Conservation (phyloP, 2,888 invertebrate genomes). For the Drosophila antonietae region DNA sequence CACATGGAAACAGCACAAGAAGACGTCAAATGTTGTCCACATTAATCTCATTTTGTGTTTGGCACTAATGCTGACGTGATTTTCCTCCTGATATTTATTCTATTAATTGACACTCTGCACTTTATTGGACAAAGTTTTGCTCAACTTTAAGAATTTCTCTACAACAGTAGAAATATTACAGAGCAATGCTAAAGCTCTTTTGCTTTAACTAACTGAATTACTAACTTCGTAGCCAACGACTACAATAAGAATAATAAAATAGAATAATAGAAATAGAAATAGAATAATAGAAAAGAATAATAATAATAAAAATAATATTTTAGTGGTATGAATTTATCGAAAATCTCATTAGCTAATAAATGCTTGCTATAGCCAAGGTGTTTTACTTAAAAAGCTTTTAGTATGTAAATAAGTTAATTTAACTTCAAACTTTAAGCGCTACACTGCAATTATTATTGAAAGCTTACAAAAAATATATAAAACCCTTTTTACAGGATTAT, state of each 20-base stretch:
- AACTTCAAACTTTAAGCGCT: background rate
- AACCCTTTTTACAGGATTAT: background rate
- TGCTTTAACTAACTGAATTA: background rate
- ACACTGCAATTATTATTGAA: background rate
- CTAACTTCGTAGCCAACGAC: too few species aligned
- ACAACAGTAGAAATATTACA: background rate
- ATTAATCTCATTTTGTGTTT: slow-evolving; percentile 72
- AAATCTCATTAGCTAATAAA: background rate
- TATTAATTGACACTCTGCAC: slow-evolving; percentile 64
- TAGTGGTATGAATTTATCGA: background rate
- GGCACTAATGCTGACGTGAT: slow-evolving; percentile 70
- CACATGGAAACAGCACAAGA: slow-evolving; percentile 12
- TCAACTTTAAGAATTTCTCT: slow-evolving; percentile 16
- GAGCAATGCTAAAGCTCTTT: background rate
- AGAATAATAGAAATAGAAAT: too few species aligned
- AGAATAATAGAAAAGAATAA: too few species aligned
- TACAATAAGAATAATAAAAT: background rate
- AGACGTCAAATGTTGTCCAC: slow-evolving; percentile 64
- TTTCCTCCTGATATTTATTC: slow-evolving; percentile 49
- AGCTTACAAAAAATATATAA: background rate
- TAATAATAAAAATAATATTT: background rate
- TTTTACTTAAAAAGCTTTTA: background rate
- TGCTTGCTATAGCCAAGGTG: background rate
- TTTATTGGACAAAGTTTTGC: slow-evolving; percentile 3
- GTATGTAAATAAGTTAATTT: background rate